These are phyloP conservation scores for Neodiprion lecontei DNA, from an alignment of 1,140 invertebrate species.

Conservation along the genomic window DNA sequence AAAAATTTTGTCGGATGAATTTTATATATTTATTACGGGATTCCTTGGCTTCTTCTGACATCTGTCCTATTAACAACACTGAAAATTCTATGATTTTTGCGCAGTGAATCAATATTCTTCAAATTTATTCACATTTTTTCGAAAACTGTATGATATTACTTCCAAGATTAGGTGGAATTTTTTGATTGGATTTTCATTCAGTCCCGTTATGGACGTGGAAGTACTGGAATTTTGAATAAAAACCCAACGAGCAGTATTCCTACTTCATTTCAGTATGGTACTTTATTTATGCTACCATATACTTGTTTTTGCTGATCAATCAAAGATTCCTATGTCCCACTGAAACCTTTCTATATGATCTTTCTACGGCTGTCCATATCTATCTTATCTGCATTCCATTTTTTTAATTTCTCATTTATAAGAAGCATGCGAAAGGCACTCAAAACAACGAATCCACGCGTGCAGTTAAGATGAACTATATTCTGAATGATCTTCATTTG, in stretches of 20 bases:
- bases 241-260: conserved; percentile 17
- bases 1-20: not conserved
- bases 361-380: conserved; percentile 40
- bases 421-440: not conserved
- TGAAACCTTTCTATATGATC: conserved; percentile 28
- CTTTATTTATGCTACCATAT: conserved; percentile 25
- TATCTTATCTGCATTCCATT: not conserved
- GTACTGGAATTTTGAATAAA: conserved; percentile 17
- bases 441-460: conserved; percentile 41
- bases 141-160: too few relatives aligned
- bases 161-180: not conserved
- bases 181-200: not conserved
- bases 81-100: not conserved
- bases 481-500: conserved; percentile 30
- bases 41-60: too few relatives aligned
- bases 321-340: conserved; percentile 17
- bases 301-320: conserved; percentile 27
- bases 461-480: conserved; percentile 33
- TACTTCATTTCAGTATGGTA: not conserved
- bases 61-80: not conserved
- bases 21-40: not conserved
- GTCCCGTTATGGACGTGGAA: not conserved
- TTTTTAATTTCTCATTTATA: not conserved
- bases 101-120: not conserved
- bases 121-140: too few relatives aligned